Evolutionary conservation across 2,888 invertebrate species (phyloP), one percentile per base, ranked within the genome.

Genomic region (Eupithecia subumbrata): DNA sequence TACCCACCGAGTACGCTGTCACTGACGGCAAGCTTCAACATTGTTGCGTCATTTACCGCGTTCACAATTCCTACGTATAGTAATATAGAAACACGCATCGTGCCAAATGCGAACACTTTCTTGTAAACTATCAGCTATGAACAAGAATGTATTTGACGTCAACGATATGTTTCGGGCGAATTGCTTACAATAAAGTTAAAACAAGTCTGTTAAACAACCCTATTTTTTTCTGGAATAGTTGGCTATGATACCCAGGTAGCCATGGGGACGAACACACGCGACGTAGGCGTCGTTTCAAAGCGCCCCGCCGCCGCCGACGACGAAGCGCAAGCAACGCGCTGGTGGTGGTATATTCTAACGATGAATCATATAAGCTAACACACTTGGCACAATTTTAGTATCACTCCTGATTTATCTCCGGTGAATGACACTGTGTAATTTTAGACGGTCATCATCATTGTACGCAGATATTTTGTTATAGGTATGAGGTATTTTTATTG

Each of bases 1-100:
- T 75, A 70, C 66, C 18, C 25, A 64, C 34, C 63, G 74, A 67
- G 72, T 70, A 77, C 69, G 72, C 22, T 82, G 84, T 80, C 79
- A 82, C 82, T 82, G 81, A 88, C 64, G 18, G 68, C 83, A 88
- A 88, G 84, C 80, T 79, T 82, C 82, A 78, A 84, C 84, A 87
- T 84, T 89, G 84, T 90, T 89, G 89, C 90, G 89, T 89, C 89
- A 90, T 86, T 82, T 67, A 72, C 69, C 71, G 43, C 60, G 40
- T 52, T 18, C 71, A 71, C 73, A 77, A 45, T 64, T 80, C 37
- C 64, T 74, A 74, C 67, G 71, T 69, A 60, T 40, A 64, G 25
- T 25, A 22, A 12, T 60, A 60, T 25, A 56, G 30, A 22, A 67
- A 40, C 66, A 37, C 11, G 7, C n/a, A 67, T 5, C 43, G 48